phyloP scores from a whole-genome alignment of 1,140 invertebrate genomes.

The Pararge aegeria region DNA sequence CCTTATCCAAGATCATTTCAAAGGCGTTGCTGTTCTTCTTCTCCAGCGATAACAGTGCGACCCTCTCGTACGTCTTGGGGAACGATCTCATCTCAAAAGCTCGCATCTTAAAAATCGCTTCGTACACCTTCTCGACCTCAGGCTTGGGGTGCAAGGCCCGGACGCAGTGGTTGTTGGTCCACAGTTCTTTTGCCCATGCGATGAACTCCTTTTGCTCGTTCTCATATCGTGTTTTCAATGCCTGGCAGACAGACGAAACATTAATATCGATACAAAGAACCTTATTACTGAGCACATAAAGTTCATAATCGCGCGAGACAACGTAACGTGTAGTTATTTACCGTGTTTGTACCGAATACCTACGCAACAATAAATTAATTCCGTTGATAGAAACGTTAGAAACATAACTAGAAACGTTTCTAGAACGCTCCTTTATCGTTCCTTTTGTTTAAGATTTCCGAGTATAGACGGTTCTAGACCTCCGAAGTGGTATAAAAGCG shows the following conservation, averaged over 20 bases:
- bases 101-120: constrained; percentile 52
- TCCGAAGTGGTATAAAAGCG: too few relatives aligned
- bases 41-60: constrained; percentile 58
- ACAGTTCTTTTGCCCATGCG: constrained; percentile 58
- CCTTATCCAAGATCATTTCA: constrained; percentile 38
- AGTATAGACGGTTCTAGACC: too few relatives aligned
- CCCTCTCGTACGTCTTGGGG: constrained; percentile 49
- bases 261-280: too few relatives aligned
- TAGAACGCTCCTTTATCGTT: too few relatives aligned
- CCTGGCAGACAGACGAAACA: constrained; percentile 37
- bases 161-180: constrained; percentile 50
- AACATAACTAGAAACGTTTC: too few relatives aligned
- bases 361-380: too few relatives aligned
- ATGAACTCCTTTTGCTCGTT: constrained; percentile 61
- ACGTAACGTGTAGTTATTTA: too few relatives aligned
- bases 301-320: too few relatives aligned
- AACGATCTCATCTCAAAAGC: constrained; percentile 43
- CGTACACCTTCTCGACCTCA: constrained; percentile 49
- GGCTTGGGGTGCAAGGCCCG: constrained; percentile 58
- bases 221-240: constrained; percentile 48
- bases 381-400: too few relatives aligned
- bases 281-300: too few relatives aligned
- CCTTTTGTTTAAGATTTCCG: too few relatives aligned
- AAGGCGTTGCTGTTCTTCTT: constrained; percentile 24
- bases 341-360: too few relatives aligned